Percentiles rank a stretch among this genome's conserved stretches.
These are phyloP conservation scores for Daubentonia madagascariensis DNA, from an alignment of 2,113 vertebrate species.

Conservation along the genomic window DNA sequence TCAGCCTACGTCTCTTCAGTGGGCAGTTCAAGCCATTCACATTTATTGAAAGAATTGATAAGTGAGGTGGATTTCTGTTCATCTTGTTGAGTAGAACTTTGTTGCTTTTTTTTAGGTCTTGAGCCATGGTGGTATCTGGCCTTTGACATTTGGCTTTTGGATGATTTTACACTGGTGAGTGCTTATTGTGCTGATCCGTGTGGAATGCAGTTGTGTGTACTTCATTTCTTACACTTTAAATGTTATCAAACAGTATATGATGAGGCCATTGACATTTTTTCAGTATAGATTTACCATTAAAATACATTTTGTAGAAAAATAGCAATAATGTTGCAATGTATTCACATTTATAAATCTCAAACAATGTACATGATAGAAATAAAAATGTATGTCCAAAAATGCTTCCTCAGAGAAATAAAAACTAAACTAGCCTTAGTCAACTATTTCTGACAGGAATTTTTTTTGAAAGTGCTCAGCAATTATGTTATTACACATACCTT, in stretches of 20 bases:
- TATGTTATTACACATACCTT: neutral
- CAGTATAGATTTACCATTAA: conserved; percentile 62
- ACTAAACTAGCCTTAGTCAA: neutral
- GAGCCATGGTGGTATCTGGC: no score
- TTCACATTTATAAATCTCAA: conserved; percentile 40
- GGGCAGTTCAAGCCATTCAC: no score
- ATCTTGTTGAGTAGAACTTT: no score
- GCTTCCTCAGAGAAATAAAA: conserved; percentile 49
- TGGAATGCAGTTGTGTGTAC: no score
- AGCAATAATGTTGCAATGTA: conserved; percentile 35
- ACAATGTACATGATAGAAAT: conserved; percentile 22
- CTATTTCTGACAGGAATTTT: neutral
- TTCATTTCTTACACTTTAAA: conserved; percentile 36
- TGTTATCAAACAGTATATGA: conserved; percentile 1
- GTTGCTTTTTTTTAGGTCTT: no score
- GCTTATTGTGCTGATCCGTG: no score
- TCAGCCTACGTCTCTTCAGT: no score
- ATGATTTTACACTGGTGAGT: no score
- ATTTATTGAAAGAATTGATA: no score
- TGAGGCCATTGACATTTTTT: conserved; percentile 52
- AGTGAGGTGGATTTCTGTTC: no score
- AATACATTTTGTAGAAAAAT: conserved; percentile 66
- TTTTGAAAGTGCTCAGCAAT: neutral
- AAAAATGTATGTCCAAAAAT: conserved; percentile 44
- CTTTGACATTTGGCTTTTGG: no score